Percentiles rank a stretch among this genome's conserved stretches.
phyloP scores from a whole-genome alignment of 2,888 invertebrate species.

The Eupelmus urozonus region DNA sequence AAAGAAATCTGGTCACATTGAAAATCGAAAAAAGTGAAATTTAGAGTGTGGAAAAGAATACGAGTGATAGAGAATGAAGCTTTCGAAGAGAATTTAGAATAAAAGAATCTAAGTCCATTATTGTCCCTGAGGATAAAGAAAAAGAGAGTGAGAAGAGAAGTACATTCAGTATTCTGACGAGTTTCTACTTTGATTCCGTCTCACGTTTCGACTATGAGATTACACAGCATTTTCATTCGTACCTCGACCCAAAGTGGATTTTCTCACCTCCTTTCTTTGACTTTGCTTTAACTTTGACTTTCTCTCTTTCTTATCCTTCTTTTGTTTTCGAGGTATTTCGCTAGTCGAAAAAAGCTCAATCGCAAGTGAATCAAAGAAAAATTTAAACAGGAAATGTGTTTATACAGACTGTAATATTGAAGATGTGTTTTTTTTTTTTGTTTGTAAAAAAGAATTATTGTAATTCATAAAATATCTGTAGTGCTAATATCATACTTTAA shows the following conservation, averaged over 20 bases:
- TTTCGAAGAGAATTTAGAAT: constrained; percentile 1
- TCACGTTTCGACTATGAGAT: constrained; percentile 64
- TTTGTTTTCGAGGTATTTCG: neutral
- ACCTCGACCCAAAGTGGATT: constrained; percentile 32
- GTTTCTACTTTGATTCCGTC: constrained; percentile 59
- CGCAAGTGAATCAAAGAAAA: too few relatives aligned
- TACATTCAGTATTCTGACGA: constrained; percentile 32
- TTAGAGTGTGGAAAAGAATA: neutral
- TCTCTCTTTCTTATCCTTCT: neutral
- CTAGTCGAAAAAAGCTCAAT: too few relatives aligned
- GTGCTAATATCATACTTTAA: too few relatives aligned
- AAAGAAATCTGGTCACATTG: neutral
- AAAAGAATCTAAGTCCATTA: neutral
- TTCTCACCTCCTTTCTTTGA: constrained; percentile 37
- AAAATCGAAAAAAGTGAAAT: neutral
- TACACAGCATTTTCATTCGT: constrained; percentile 49
- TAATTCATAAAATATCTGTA: too few relatives aligned
- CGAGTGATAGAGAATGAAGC: neutral
- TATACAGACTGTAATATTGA: too few relatives aligned
- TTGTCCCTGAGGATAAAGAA: constrained; percentile 4
- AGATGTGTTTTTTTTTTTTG: too few relatives aligned
- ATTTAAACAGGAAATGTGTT: too few relatives aligned
- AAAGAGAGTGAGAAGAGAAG: neutral
- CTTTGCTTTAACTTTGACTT: neutral
- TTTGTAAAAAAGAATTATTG: too few relatives aligned